These are phyloP conservation scores for Laothoe populi DNA, from an alignment of 2,888 invertebrate genomes.

Conservation along the genomic window DNA sequence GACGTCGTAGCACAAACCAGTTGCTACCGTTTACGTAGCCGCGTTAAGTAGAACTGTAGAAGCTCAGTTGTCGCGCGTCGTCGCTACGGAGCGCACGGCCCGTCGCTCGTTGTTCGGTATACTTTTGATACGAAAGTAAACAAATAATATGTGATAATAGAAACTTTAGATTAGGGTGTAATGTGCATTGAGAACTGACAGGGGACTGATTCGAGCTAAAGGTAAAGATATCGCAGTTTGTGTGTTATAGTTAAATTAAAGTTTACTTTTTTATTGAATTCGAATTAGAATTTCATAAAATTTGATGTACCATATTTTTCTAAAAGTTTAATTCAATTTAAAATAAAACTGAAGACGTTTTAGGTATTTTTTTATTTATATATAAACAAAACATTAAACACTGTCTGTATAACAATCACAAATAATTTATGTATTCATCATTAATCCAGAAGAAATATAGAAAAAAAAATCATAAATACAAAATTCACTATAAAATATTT, in stretches of 20 bases:
- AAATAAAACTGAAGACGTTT: too few relatives aligned
- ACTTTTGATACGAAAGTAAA: constrained; percentile 51
- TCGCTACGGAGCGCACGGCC: constrained; percentile 46
- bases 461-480: too few relatives aligned
- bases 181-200: constrained; percentile 40
- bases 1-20: constrained; percentile 36
- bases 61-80: constrained; percentile 52
- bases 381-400: too few relatives aligned
- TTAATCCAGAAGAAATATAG: too few relatives aligned
- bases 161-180: constrained; percentile 48
- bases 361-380: too few relatives aligned
- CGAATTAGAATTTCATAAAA: too few relatives aligned
- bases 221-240: constrained; percentile 34
- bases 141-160: constrained; percentile 52
- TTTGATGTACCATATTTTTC: too few relatives aligned
- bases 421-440: too few relatives aligned
- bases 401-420: too few relatives aligned
- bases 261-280: background rate
- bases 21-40: constrained; percentile 37
- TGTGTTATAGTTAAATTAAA: background rate
- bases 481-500: too few relatives aligned
- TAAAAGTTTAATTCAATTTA: too few relatives aligned
- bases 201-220: constrained; percentile 37
- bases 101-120: constrained; percentile 33
- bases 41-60: constrained; percentile 18